phyloP scores from a whole-genome alignment of 2,113 vertebrate species.

The Clarias macrocephalus region DNA sequence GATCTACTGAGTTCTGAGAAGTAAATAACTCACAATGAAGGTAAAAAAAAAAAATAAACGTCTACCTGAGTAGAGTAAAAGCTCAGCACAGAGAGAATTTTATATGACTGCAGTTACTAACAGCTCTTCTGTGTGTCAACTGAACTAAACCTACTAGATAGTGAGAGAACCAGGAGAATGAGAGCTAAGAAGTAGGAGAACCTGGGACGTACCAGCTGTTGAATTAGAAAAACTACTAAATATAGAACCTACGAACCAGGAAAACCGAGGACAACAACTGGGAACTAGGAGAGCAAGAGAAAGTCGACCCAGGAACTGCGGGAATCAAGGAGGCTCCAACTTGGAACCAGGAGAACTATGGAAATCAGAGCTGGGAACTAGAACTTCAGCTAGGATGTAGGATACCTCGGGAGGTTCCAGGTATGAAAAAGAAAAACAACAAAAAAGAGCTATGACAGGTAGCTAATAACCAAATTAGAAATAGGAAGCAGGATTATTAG shows the following conservation, averaged over 20 bases:
- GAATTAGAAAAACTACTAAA: no score
- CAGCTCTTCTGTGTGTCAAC: background rate
- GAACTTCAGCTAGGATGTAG: background rate
- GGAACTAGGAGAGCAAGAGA: background rate
- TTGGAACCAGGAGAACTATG: background rate
- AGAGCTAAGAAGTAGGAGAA: background rate
- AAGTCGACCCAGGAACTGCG: background rate
- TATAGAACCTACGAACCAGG: background rate
- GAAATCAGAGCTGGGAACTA: background rate
- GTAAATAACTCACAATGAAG: background rate
- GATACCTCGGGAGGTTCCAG: background rate
- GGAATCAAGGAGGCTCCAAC: background rate
- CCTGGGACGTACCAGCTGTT: background rate
- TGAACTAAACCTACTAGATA: background rate
- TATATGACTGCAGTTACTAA: background rate
- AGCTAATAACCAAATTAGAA: no score
- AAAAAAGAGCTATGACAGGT: background rate
- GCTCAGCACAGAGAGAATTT: background rate
- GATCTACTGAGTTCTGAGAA: background rate
- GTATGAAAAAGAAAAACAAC: background rate
- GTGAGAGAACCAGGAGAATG: background rate
- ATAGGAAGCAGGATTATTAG: background rate
- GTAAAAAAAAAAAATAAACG: background rate
- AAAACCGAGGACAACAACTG: background rate
- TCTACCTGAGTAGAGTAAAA: background rate